Percentiles rank a stretch among this genome's conserved stretches.
Evolutionary conservation across 2,888 invertebrate genomes (phyloP).

Genomic region (Erebia ligea): DNA sequence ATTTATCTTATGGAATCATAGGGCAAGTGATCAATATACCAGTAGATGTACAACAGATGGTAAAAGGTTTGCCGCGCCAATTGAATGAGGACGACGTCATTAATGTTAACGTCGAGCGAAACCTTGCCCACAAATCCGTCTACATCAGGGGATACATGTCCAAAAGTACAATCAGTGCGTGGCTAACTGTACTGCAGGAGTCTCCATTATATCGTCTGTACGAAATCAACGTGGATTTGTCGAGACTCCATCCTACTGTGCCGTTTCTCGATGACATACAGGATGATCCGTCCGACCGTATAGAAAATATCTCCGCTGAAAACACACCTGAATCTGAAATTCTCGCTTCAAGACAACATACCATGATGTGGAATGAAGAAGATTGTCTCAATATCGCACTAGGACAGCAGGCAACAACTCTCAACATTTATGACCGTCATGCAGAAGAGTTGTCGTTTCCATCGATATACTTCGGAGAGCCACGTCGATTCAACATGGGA

Average conservation of each 20-base stretch:
- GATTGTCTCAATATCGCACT: constrained; percentile 52
- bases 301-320: constrained; percentile 48
- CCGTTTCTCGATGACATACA: constrained; percentile 39
- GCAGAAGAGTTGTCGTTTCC: constrained; percentile 65
- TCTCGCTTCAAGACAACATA: constrained; percentile 50
- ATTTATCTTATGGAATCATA: constrained; percentile 52
- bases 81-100: constrained; percentile 54
- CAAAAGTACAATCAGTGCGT: constrained; percentile 48
- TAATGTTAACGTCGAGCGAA: constrained; percentile 53
- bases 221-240: constrained; percentile 50
- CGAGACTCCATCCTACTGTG: constrained; percentile 44
- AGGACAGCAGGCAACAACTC: constrained; percentile 49
- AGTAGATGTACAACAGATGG: constrained; percentile 53
- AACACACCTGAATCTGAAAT: constrained; percentile 44
- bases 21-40: constrained; percentile 63
- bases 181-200: constrained; percentile 48
- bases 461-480: constrained; percentile 57
- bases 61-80: constrained; percentile 51
- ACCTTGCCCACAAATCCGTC: constrained; percentile 50
- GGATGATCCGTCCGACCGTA: constrained; percentile 46
- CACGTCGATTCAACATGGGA: constrained; percentile 47
- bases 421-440: constrained; percentile 56
- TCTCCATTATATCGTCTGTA: constrained; percentile 49
- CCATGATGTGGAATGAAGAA: constrained; percentile 53
- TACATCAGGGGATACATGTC: constrained; percentile 49